Percentiles rank a stretch among this genome's conserved stretches.
phyloP scores from a whole-genome alignment of 2,113 vertebrate genomes.

The Papio anubis region DNA sequence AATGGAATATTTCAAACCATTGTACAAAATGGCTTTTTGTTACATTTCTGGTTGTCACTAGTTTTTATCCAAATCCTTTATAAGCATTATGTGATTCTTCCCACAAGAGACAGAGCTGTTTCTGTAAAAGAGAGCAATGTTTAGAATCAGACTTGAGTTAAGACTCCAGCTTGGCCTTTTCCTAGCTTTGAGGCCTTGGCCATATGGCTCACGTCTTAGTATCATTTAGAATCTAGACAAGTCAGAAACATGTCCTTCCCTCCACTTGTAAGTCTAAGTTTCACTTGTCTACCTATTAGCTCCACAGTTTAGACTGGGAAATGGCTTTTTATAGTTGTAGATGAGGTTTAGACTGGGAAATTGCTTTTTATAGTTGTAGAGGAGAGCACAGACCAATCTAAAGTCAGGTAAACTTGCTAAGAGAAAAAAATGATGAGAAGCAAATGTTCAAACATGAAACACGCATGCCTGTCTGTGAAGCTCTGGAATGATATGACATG shows the following conservation, averaged over 20 bases:
- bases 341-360: not conserved
- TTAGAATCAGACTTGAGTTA: conserved; percentile 1
- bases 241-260: not conserved
- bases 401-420: not conserved
- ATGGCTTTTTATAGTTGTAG: not conserved
- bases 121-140: conserved; percentile 28
- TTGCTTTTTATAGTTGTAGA: not conserved
- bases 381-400: not conserved
- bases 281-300: not conserved
- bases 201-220: not conserved
- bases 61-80: conserved; percentile 55
- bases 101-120: not conserved
- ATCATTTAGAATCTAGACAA: conserved; percentile 33
- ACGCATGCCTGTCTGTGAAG: not conserved
- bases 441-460: not conserved
- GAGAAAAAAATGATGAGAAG: not conserved
- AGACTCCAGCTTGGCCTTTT: not conserved
- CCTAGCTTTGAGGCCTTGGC: not conserved
- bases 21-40: conserved; percentile 36
- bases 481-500: not conserved
- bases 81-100: conserved; percentile 1
- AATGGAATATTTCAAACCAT: conserved; percentile 54
- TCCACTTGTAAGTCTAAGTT: not conserved
- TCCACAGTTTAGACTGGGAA: not conserved
- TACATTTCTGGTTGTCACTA: conserved; percentile 35